Conservation (phyloP, 2,113 vertebrate genomes). For the Motacilla tschutschensis region DNA sequence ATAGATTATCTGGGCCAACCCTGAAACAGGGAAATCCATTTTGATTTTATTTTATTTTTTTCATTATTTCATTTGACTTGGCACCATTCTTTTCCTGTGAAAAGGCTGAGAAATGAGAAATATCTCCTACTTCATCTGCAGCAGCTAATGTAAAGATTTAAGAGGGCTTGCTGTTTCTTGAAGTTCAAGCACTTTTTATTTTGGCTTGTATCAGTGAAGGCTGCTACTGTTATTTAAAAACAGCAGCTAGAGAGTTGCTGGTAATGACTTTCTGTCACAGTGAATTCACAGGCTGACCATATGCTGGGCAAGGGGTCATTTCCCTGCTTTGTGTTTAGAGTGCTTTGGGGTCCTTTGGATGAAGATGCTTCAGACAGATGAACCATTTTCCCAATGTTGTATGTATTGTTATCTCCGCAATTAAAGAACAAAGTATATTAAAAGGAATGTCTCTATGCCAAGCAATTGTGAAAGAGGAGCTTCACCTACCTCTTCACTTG, state of each 20-base stretch:
- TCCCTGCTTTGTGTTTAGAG: background rate
- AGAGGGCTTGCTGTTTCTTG: background rate
- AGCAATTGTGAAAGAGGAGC: background rate
- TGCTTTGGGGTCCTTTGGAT: background rate
- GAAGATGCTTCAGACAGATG: background rate
- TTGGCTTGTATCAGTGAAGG: background rate
- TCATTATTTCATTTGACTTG: background rate
- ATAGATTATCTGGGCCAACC: background rate
- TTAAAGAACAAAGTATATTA: background rate
- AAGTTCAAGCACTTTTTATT: conserved; percentile 10
- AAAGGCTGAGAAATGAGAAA: conserved; percentile 1
- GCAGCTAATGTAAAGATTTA: background rate
- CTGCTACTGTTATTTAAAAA: background rate
- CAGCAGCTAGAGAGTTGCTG: background rate
- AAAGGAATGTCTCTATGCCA: background rate
- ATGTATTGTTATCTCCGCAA: background rate
- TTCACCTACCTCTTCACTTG: background rate
- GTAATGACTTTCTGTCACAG: background rate
- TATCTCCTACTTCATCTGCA: background rate
- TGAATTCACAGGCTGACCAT: background rate
- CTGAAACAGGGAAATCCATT: background rate
- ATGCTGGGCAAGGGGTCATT: background rate
- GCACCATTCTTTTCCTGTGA: background rate
- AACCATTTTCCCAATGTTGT: background rate
- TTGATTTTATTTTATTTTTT: background rate